phyloP scores from a whole-genome alignment of 1,140 invertebrate genomes.

The Paraescarpia echinospica region DNA sequence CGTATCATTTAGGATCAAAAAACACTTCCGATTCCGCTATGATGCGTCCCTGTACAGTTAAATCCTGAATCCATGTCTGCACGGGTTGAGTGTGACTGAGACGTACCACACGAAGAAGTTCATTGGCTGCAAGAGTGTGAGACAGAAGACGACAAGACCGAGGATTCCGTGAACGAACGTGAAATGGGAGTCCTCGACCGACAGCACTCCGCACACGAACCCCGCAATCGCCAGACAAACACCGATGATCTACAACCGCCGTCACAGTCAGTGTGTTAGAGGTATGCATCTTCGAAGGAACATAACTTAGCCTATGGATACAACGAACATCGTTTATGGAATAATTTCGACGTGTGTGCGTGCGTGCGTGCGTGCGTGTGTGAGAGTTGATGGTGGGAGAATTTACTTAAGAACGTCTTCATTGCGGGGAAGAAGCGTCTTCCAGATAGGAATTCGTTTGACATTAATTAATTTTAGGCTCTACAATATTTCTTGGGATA shows the following conservation, averaged over 20 bases:
- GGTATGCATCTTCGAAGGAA: background rate
- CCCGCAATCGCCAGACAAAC: conserved; percentile 29
- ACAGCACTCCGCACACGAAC: conserved; percentile 28
- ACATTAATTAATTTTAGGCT: too few relatives aligned
- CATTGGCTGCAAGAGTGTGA: background rate
- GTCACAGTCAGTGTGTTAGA: background rate
- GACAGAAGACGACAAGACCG: conserved; percentile 16
- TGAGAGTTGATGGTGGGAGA: too few relatives aligned
- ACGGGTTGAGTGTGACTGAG: background rate
- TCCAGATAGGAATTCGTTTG: too few relatives aligned
- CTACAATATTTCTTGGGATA: too few relatives aligned
- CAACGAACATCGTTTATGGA: too few relatives aligned
- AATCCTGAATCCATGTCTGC: too few relatives aligned
- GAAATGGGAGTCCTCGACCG: conserved; percentile 32
- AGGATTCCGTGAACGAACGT: conserved; percentile 32
- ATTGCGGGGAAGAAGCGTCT: too few relatives aligned
- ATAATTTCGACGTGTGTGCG: too few relatives aligned
- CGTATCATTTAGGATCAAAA: too few relatives aligned
- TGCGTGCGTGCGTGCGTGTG: too few relatives aligned
- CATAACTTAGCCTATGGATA: too few relatives aligned
- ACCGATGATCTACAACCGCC: conserved; percentile 31
- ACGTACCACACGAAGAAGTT: background rate
- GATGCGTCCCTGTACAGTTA: background rate
- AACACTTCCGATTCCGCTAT: background rate
- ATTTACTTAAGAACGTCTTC: too few relatives aligned